A percentile compares a stretch with the other conserved stretches of the same genome.
Evolutionary conservation across 2,888 invertebrate genomes (phyloP).

Genomic region (Cephus rjabovi): DNA sequence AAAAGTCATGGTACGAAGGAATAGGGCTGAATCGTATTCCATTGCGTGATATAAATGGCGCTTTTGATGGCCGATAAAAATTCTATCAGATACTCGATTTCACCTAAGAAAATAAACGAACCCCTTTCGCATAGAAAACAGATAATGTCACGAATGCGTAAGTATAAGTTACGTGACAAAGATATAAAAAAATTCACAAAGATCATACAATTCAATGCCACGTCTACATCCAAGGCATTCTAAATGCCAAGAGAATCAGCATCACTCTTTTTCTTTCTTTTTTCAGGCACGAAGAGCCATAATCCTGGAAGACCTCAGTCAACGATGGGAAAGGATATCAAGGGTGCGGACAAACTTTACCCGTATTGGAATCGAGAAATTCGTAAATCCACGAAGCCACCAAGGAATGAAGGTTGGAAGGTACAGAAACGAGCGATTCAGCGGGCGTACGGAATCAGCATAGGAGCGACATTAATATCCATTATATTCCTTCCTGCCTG

Average conservation of each 20-base stretch:
- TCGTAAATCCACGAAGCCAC: slow-evolving; percentile 26
- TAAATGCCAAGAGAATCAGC: background rate
- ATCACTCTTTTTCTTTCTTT: slow-evolving; percentile 10
- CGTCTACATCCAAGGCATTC: background rate
- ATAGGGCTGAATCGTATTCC: background rate
- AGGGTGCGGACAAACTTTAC: slow-evolving; percentile 4
- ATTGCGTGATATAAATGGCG: background rate
- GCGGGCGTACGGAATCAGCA: slow-evolving; percentile 41
- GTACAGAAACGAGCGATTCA: slow-evolving; percentile 19
- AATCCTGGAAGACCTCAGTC: slow-evolving; percentile 29
- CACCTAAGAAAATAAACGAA: background rate
- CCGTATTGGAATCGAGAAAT: slow-evolving; percentile 19
- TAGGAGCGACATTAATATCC: slow-evolving; percentile 54
- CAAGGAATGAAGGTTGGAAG: slow-evolving; percentile 17
- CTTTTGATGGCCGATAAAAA: background rate
- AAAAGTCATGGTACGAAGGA: background rate
- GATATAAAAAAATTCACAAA: background rate
- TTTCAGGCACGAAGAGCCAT: slow-evolving; percentile 33
- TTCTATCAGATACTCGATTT: background rate
- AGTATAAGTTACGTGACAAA: background rate
- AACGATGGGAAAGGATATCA: slow-evolving; percentile 1
- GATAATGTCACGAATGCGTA: background rate
- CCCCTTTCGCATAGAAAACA: background rate
- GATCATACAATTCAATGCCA: background rate
- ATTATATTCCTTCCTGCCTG: slow-evolving; percentile 44